Evolutionary conservation across 2,113 vertebrate genomes (phyloP).

Genomic region (Pungitius pungitius): DNA sequence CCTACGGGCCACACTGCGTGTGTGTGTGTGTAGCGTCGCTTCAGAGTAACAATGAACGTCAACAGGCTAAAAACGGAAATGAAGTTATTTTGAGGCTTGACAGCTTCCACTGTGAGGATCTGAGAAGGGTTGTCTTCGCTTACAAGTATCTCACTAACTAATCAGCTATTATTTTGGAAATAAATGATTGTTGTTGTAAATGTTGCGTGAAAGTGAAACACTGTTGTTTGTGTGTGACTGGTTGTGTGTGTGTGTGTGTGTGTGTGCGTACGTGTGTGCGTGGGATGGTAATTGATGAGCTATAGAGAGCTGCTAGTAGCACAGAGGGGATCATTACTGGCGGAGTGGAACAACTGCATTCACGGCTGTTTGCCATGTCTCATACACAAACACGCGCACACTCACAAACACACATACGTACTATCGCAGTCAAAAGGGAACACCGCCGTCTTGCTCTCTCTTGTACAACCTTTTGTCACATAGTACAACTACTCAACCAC

Average conservation of each 20-base stretch:
- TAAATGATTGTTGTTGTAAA: slow-evolving; percentile 81
- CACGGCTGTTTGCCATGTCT: slow-evolving; percentile 79
- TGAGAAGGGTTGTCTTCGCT: slow-evolving; percentile 60
- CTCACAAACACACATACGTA: slow-evolving; percentile 10
- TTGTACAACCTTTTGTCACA: slow-evolving; percentile 48
- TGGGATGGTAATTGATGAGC: slow-evolving; percentile 85
- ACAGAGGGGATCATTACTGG: slow-evolving; percentile 83
- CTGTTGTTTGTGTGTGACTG: slow-evolving; percentile 49
- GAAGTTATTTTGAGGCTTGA: slow-evolving; percentile 74
- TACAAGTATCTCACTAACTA: slow-evolving; percentile 77
- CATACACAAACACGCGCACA: slow-evolving; percentile 51
- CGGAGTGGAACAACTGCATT: slow-evolving; percentile 84
- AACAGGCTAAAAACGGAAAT: slow-evolving; percentile 48
- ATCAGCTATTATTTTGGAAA: slow-evolving; percentile 81
- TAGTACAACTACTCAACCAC: slow-evolving; percentile 29
- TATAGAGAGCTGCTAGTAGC: slow-evolving; percentile 81
- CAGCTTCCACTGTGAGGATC: slow-evolving; percentile 47
- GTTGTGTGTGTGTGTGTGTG: slow-evolving; percentile 60
- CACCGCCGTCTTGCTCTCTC: slow-evolving; percentile 28
- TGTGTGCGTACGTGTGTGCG: slow-evolving; percentile 56
- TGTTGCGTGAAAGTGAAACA: slow-evolving; percentile 83
- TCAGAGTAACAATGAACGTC: slow-evolving; percentile 43
- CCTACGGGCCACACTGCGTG: slow-evolving; percentile 47
- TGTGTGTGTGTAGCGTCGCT: slow-evolving; percentile 33
- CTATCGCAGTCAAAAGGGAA: slow-evolving; percentile 59